Evolutionary conservation across 2,113 vertebrate species (phyloP).

Genomic region (Macheiramphus alcinus): DNA sequence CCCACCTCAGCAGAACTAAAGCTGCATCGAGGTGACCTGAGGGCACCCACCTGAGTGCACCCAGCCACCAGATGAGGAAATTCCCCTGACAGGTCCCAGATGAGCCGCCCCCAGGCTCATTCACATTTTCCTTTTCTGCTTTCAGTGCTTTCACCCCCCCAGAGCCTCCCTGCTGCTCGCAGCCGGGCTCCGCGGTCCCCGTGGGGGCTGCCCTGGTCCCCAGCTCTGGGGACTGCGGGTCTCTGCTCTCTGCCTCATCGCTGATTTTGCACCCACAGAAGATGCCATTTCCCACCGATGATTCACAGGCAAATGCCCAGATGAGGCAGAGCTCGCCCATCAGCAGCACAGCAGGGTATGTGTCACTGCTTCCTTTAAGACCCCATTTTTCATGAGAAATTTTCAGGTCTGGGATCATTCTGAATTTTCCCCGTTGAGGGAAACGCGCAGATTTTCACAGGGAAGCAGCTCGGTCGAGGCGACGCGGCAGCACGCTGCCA

Average conservation of each 20-base stretch:
- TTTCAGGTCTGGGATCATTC: neutral
- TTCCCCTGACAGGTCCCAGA: neutral
- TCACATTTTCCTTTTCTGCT: neutral
- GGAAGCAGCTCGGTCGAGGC: neutral
- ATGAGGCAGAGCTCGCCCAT: fast-evolving
- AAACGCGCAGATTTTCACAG: neutral
- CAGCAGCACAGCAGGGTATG: neutral
- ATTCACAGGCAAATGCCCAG: neutral
- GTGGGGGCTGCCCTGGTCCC: neutral
- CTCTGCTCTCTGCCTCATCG: neutral
- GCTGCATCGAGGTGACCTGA: neutral
- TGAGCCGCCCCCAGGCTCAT: neutral
- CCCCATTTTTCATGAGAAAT: fast-evolving
- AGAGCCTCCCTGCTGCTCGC: neutral
- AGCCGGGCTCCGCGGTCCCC: neutral
- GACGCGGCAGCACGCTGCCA: neutral
- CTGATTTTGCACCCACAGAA: neutral
- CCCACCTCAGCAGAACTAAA: neutral
- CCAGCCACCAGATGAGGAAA: neutral
- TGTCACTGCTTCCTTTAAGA: neutral
- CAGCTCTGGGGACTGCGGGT: fast-evolving
- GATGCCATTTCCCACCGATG: fast-evolving
- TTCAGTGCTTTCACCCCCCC: neutral
- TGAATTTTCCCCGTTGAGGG: neutral
- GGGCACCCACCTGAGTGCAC: neutral